Percentiles rank a stretch among this genome's conserved stretches.
These are phyloP conservation scores for Triplophysa yarkandensis DNA, from an alignment of 2,797 vertebrate genomes.

Conservation along the genomic window DNA sequence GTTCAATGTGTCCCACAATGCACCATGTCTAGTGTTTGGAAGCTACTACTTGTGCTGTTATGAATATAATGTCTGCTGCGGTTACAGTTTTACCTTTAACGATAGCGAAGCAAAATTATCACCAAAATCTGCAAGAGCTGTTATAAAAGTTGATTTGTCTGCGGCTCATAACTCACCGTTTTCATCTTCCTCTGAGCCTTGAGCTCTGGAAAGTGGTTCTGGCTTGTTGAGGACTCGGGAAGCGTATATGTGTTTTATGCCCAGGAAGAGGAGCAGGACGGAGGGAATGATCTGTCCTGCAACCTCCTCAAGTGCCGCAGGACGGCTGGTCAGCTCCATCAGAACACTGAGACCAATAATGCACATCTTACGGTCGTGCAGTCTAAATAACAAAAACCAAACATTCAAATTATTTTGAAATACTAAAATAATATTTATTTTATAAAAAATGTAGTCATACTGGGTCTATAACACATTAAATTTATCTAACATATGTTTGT, in stretches of 20 bases:
- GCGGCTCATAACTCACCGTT: conserved; percentile 74
- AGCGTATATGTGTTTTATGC: conserved; percentile 90
- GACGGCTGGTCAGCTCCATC: conserved; percentile 88
- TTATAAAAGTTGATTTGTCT: neutral
- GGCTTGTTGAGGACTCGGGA: conserved; percentile 84
- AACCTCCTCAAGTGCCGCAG: conserved; percentile 83
- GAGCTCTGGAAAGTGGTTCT: conserved; percentile 70
- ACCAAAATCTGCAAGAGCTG: neutral
- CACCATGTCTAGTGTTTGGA: neutral
- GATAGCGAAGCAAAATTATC: neutral
- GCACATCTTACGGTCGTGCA: conserved; percentile 97
- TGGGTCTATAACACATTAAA: too few species aligned
- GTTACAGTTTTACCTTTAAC: neutral
- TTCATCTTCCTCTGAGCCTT: conserved; percentile 84
- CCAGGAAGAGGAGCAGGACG: conserved; percentile 91
- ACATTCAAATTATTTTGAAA: too few species aligned
- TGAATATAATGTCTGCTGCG: neutral
- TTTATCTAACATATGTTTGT: too few species aligned
- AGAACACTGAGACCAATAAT: conserved; percentile 94
- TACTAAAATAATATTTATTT: too few species aligned
- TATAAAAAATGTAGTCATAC: too few species aligned
- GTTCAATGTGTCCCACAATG: neutral
- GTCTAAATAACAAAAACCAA: conserved; percentile 68
- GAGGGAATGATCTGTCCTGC: conserved; percentile 90
- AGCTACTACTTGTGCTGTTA: neutral